Evolutionary conservation across 2,113 vertebrate genomes (phyloP).

Genomic region (Cyanocitta stelleri): DNA sequence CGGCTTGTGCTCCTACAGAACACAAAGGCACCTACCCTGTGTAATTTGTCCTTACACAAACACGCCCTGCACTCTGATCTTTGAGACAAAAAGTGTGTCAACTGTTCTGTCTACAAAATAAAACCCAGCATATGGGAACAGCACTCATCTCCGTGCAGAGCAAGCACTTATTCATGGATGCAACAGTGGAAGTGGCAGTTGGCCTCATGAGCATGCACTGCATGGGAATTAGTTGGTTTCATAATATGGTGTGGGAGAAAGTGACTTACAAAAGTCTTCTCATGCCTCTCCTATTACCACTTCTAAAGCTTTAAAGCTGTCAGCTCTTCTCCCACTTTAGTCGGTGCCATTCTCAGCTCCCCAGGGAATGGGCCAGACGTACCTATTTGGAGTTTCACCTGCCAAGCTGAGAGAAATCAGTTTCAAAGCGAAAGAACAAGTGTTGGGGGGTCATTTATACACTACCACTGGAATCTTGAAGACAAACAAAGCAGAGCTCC

Average conservation of each 20-base stretch:
- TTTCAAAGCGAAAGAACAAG: conserved; percentile 56
- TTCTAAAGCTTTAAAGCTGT: conserved; percentile 71
- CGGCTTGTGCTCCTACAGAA: background rate
- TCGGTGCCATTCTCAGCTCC: conserved; percentile 31
- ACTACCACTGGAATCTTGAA: conserved; percentile 19
- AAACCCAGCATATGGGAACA: conserved; percentile 56
- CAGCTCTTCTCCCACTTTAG: conserved; percentile 66
- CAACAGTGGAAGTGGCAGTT: conserved; percentile 65
- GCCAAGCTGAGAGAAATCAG: conserved; percentile 64
- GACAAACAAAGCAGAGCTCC: conserved; percentile 45
- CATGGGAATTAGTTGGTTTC: conserved; percentile 68
- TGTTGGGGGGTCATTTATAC: conserved; percentile 46
- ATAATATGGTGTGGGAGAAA: conserved; percentile 63
- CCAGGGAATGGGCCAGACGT: conserved; percentile 14
- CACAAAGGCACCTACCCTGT: background rate
- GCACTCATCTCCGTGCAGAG: conserved; percentile 42
- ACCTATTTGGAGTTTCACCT: conserved; percentile 62
- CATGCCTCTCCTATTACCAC: conserved; percentile 64
- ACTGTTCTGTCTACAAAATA: conserved; percentile 54
- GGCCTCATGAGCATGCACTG: conserved; percentile 63
- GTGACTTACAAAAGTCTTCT: conserved; percentile 66
- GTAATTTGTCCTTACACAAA: conserved; percentile 50
- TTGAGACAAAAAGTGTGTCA: conserved; percentile 57
- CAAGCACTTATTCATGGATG: conserved; percentile 57
- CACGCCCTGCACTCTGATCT: conserved; percentile 49